Evolutionary conservation across 92 coral and sea anemone species (phyloP), one percentile per base, ranked within the genome.

Genomic region (Siderastrea radians): DNA sequence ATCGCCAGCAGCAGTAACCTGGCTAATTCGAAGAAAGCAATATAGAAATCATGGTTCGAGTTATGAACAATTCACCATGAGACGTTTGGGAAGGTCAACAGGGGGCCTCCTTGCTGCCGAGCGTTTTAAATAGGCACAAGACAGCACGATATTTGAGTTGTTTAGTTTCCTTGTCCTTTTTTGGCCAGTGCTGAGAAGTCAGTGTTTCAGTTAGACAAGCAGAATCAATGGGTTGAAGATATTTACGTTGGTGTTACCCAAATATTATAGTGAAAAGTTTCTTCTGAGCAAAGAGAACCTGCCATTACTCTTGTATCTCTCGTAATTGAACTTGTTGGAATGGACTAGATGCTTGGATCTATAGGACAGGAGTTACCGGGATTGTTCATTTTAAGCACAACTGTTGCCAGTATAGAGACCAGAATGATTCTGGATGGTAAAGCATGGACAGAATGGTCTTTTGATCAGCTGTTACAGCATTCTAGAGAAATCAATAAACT

Each of bases 261-360:
- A 50, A 94, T 97, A 54, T 82, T 97, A 59, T 97, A 95, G 68
- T 89, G 98, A 6, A 95, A 92, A 82, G 94, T 96, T 52, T 90
- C 90, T 12, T 80, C 92, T 49, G 71, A 51, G 17, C 93, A 95
- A 71, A 93, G 98, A 63, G 94, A 97, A 81, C 85, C 95, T 13
- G 98, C 98, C 9, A 38, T 97, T 55, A 44, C 86, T 49, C 54
- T 97, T 60, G 65, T 91, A 6, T 87, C 93, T 5, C 49, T 54
- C 3, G 50, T 97, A 65, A 84, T 80, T 16, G 96, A 95, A 6
- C 72, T 93, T 50, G 67, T 86, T 26, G 92, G 89, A 47, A 67
- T 93, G 75, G 80, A 91, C 46, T 92, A 91, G 95, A 85, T 90
- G 62, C 61, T 96, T 3, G 59, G 54, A 17, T 77, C 73, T 73